These are phyloP conservation scores for Antheraea assamensis DNA, from an alignment of 2,888 invertebrate species.

Conservation along the genomic window DNA sequence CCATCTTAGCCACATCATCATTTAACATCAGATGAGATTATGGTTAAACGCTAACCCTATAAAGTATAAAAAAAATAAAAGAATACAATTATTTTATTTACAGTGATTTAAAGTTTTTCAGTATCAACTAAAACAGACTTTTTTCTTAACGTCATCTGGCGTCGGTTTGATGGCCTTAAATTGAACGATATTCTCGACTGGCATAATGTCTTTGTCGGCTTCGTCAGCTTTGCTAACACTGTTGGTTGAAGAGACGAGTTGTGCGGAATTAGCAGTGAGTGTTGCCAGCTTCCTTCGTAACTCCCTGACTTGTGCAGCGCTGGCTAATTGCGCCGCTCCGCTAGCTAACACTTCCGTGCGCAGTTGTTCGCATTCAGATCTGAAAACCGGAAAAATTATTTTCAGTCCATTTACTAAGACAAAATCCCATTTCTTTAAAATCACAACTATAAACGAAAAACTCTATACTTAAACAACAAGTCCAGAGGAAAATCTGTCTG, in stretches of 20 bases:
- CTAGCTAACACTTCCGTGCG: slow-evolving; percentile 62
- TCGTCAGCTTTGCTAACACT: slow-evolving; percentile 28
- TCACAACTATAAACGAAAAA: no score
- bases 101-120: not conserved
- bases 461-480: no score
- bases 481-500: no score
- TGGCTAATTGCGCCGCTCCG: slow-evolving; percentile 66
- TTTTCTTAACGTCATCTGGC: slow-evolving; percentile 66
- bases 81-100: not conserved
- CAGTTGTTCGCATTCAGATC: slow-evolving; percentile 64
- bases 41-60: no score
- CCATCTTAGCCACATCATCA: no score
- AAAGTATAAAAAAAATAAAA: not conserved
- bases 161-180: slow-evolving; percentile 36
- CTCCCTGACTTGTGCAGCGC: slow-evolving; percentile 64
- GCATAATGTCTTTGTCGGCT: slow-evolving; percentile 40
- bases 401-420: no score
- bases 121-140: slow-evolving; percentile 67
- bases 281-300: slow-evolving; percentile 62
- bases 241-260: slow-evolving; percentile 21
- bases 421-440: no score
- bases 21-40: no score
- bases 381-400: slow-evolving; percentile 32
- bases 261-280: slow-evolving; percentile 32
- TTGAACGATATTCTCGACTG: slow-evolving; percentile 35